Base-by-base conservation (phyloP, 2,888 invertebrate species). In the Aphelenchoides bicaudatus region DNA sequence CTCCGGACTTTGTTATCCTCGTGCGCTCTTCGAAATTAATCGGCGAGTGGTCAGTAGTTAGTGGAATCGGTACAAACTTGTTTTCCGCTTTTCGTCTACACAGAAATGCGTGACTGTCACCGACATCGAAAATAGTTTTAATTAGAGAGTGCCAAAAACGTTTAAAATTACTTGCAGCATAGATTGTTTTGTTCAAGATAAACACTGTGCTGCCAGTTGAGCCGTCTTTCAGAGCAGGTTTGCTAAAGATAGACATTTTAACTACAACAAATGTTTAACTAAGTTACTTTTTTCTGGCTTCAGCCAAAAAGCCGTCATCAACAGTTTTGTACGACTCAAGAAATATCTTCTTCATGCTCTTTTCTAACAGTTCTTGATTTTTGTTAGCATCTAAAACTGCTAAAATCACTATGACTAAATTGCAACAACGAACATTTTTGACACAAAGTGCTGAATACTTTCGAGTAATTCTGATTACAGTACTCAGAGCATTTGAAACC, bases 151-250 rank as follows among this genome's bases (percentile, higher is more conserved):
- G n/a, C n/a, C 2, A 65, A 25, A 39, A 16, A 19, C 10, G 1
- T n/a, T n/a, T n/a, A n/a, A n/a, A n/a, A n/a, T n/a, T n/a, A n/a
- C n/a, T n/a, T n/a, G n/a, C n/a, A 29, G 82, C 80, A 67, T 81
- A 83, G 49, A 82, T 63, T 2, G 77, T 79, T 56, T 83, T 80
- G 64, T 83, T 81, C 21, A 84, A 64, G n/a, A 80, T 71, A 16
- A 83, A 70, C 27, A 83, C 74, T 25, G 80, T 74, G n/a, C 82
- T 81, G 0, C 81, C 82, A 25, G 84, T 84, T 0, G 82, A 80
- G 1, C 84, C 84, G 72, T 84, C 84, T 66, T 83, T 84, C 82
- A 82, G 82, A 1, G 80, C 73, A n/a, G 83, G 83, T 62, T 82
- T 82, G 30, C 83, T 83, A 28, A 75, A 68, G 23, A 23, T 2